phyloP scores from a whole-genome alignment of 2,888 invertebrate species.

The Lysandra coridon region DNA sequence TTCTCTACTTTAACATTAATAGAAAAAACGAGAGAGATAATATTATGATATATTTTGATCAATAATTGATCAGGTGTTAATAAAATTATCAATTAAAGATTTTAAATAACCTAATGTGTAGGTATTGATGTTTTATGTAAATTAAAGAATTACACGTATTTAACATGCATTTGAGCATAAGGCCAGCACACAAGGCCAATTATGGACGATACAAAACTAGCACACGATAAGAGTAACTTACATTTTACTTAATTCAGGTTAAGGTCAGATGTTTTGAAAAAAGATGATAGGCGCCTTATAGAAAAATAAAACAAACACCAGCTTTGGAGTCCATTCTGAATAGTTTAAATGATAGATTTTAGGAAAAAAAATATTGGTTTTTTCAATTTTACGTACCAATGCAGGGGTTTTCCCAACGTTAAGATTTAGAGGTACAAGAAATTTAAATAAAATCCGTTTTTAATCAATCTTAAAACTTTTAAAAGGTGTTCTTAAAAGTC shows the following conservation, averaged over 20 bases:
- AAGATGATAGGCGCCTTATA: background rate
- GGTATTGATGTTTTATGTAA: too few relatives aligned
- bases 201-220: conserved; percentile 11
- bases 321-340: background rate
- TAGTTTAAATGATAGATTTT: background rate
- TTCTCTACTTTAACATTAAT: too few relatives aligned
- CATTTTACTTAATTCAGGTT: conserved; percentile 1
- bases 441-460: background rate
- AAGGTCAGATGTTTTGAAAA: background rate
- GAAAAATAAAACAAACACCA: background rate
- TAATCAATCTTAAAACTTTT: background rate
- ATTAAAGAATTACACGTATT: background rate
- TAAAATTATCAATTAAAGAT: background rate
- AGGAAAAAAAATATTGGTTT: background rate
- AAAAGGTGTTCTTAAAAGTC: background rate
- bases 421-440: background rate
- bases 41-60: background rate
- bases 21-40: too few relatives aligned
- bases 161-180: conserved; percentile 7
- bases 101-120: background rate
- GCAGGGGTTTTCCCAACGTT: background rate
- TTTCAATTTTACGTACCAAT: background rate
- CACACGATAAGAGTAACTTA: conserved; percentile 13
- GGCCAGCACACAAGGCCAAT: conserved; percentile 5
- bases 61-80: background rate